A percentile compares a stretch with the other conserved stretches of the same genome.
phyloP scores from a whole-genome alignment of 1,140 invertebrate species.

The Saccostrea glomerata region DNA sequence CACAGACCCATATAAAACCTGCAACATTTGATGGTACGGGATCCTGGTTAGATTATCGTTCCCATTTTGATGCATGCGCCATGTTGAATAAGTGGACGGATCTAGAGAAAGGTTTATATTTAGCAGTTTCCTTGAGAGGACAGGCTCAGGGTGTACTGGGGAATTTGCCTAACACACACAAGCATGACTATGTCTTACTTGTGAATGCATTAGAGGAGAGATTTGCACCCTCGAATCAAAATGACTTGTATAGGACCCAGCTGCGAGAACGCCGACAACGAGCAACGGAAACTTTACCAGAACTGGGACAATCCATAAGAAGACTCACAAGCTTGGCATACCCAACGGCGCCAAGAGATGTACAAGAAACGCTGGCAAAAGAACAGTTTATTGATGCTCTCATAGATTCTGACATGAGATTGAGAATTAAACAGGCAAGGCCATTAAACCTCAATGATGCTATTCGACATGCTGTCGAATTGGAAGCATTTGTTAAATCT shows the following conservation, averaged over 20 bases:
- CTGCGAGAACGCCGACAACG: conserved; percentile 11
- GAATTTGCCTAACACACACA: not conserved
- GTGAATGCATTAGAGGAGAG: not conserved
- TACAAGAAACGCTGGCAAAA: too few species aligned
- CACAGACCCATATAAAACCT: too few species aligned
- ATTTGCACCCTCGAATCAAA: conserved; percentile 25
- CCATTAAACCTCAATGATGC: too few species aligned
- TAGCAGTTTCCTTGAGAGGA: conserved; percentile 27
- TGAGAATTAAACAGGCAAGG: too few species aligned
- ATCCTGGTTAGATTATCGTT: conserved; percentile 41
- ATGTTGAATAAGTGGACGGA: conserved; percentile 51
- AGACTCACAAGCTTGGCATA: conserved; percentile 13
- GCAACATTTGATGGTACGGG: conserved; percentile 22
- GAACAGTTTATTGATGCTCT: too few species aligned
- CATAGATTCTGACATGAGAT: too few species aligned
- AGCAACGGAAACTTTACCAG: not conserved
- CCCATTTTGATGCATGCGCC: conserved; percentile 50
- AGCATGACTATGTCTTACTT: not conserved
- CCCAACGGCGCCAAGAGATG: not conserved
- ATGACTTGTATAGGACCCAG: conserved; percentile 14
- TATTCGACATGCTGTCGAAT: too few species aligned
- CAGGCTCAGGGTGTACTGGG: conserved; percentile 39
- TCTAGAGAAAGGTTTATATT: conserved; percentile 42
- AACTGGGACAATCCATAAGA: not conserved
- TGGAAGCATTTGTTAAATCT: too few species aligned